A percentile compares a stretch with the other conserved stretches of the same genome.
Conservation (phyloP, 2,797 vertebrate genomes). For the Paratrypauchen microcephalus region DNA sequence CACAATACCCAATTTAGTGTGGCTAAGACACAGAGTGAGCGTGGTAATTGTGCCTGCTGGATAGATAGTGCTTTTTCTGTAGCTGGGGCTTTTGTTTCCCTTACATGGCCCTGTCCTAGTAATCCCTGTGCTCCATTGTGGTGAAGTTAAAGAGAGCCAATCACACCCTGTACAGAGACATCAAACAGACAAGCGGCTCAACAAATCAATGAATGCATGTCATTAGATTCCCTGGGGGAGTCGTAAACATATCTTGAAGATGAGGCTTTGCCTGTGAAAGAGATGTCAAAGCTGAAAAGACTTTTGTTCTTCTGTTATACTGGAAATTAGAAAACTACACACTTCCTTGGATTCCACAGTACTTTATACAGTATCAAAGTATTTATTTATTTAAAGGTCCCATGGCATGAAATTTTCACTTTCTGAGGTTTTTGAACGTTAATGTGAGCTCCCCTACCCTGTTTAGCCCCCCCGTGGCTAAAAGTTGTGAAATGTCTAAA, state of each 20-base stretch:
- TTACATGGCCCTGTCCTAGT: constrained; percentile 32
- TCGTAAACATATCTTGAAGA: constrained; percentile 29
- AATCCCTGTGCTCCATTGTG: constrained; percentile 48
- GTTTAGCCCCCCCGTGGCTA: too few relatives aligned
- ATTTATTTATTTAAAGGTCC: neutral
- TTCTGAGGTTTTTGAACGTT: too few relatives aligned
- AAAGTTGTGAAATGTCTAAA: too few relatives aligned
- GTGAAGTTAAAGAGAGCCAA: constrained; percentile 47
- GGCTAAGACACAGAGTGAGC: constrained; percentile 24
- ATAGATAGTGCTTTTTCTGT: constrained; percentile 41
- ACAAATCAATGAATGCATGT: constrained; percentile 51
- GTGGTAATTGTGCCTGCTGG: constrained; percentile 42
- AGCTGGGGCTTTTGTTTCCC: constrained; percentile 40
- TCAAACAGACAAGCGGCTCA: constrained; percentile 33
- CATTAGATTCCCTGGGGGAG: constrained; percentile 17
- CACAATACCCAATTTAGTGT: constrained; percentile 36
- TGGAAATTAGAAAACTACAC: neutral
- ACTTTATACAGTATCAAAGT: neutral
- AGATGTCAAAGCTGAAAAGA: constrained; percentile 6
- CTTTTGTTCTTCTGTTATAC: constrained; percentile 5
- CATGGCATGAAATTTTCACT: too few relatives aligned
- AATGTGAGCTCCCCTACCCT: too few relatives aligned
- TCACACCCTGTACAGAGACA: constrained; percentile 47
- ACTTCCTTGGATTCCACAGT: constrained; percentile 4
- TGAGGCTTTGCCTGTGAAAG: constrained; percentile 1